Evolutionary conservation across 2,888 invertebrate genomes (phyloP), one percentile per base, ranked within the genome.

Genomic region (Cosmorhoe ocellata): DNA sequence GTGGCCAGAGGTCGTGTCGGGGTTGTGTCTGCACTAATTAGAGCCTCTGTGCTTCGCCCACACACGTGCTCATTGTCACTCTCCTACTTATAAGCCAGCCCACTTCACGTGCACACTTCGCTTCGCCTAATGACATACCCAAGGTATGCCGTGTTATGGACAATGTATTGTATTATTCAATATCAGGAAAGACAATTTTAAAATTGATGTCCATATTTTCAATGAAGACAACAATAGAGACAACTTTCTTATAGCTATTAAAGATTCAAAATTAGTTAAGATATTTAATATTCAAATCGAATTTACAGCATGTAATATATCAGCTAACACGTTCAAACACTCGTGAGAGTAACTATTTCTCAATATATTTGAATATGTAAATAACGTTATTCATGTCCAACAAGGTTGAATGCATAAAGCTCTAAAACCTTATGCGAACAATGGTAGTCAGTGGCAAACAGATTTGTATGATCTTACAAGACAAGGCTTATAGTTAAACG

Each of bases 1-100:
- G 81, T 76, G 81, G 69, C 83, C 71, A 80, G 76, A 87, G 89
- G 88, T 89, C 88, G 86, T 73, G 85, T 81, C 74, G 83, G 81
- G 83, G 78, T 80, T 83, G 82, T 74, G 71, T 67, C 75, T 69
- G 74, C 71, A 73, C 70, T 86, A 86, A 88, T 89, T 87, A 86
- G 77, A 74, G 69, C 76, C 74, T 76, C 74, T 71, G 70, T 76
- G 75, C 76, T 74, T 79, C 80, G 78, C 84, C 85, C 79, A 82
- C 87, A 74, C 79, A 79, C 82, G 76, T 79, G 78, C 65, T 66
- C 60, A 69, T 74, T 72, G 70, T 73, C 66, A 61, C 66, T 63
- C 56, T 67, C 59, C 59, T 64, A 68, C 69, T 52, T 69, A 61
- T 70, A 67, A 71, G 67, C 67, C 64, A 42, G 60, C 59, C 60